These are phyloP conservation scores for Cygnus olor DNA, from an alignment of 2,797 vertebrate species.

Conservation along the genomic window DNA sequence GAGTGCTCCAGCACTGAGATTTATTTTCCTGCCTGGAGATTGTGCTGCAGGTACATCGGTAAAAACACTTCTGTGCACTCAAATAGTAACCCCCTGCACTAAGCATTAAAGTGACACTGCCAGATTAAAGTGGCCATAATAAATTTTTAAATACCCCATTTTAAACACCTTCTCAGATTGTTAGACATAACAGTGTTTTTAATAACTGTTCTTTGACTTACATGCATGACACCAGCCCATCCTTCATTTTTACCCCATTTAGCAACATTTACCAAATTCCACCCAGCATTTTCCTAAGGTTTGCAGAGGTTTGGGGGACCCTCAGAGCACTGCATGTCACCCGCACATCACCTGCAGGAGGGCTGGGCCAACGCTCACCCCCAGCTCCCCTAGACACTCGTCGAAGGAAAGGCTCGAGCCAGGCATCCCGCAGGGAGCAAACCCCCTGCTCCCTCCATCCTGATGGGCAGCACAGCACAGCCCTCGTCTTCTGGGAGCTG, in stretches of 20 bases:
- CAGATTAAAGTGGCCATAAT: not conserved
- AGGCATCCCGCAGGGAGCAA: not conserved
- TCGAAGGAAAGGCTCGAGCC: accelerated
- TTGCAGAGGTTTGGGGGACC: not conserved
- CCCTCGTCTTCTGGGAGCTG: not conserved
- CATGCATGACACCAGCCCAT: not conserved
- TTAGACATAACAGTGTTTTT: not conserved
- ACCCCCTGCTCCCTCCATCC: accelerated
- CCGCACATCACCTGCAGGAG: accelerated
- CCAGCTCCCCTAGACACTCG: accelerated
- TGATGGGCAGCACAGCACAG: accelerated
- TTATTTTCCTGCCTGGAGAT: not conserved
- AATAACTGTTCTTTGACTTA: not conserved
- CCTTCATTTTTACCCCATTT: not conserved
- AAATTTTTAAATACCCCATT: not conserved
- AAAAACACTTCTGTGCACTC: constrained; percentile 13
- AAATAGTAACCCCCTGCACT: not conserved
- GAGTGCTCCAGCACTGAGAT: not conserved
- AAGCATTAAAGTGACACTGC: not conserved
- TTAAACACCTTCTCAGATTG: not conserved
- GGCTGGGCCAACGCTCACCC: accelerated
- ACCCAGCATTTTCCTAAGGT: not conserved
- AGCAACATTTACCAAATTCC: not conserved
- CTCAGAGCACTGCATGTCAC: accelerated
- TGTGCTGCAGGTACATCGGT: not conserved